Base-by-base conservation (phyloP, 1,140 invertebrate genomes). In the Augochlora pura region DNA sequence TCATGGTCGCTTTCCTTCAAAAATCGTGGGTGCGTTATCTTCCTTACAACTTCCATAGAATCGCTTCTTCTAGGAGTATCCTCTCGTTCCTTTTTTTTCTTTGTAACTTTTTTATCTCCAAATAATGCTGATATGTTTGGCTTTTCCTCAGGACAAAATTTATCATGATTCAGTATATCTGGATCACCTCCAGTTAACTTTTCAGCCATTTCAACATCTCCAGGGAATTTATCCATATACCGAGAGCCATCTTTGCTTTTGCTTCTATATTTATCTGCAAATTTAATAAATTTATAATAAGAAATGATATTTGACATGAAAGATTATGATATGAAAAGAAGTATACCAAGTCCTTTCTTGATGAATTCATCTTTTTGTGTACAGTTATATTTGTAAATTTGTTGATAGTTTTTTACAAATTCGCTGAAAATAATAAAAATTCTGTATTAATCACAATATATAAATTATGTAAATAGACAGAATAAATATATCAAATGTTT, bases 311-410 rank as follows among this genome's bases (percentile, higher is more conserved):
- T 54, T 54, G 4, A 54, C 16, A 0, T 7, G 1, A 54, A 71
- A 42, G 42, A 63, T n/a, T 2, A 54, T 42, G 16, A n/a, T 57
- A 64, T 63, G 21, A 63, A 68, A 81, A 78, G 16, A 10, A 75
- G 1, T 95, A 94, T 94, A 97, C 96, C 95, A 85, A 96, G 92
- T 82, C 96, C 96, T 92, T 96, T 96, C 87, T 94, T 96, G 75
- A 97, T 97, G 84, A 97, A 97, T 82, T 97, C 96, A 92, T 95
- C 94, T 92, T 97, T 97, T 70, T 94, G 94, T 9, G 93, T 94
- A 88, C 96, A 97, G 83, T 97, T 96, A 90, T 97, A 97, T 74
- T 95, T 95, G 87, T 94, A 96, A 80, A 97, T 96, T 67, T 94
- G 92, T 77, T 95, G 95, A 42, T 94, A 90, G 89, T 96, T 96